Conservation (phyloP, 2,888 invertebrate species). For the Philhelius pedissequus region DNA sequence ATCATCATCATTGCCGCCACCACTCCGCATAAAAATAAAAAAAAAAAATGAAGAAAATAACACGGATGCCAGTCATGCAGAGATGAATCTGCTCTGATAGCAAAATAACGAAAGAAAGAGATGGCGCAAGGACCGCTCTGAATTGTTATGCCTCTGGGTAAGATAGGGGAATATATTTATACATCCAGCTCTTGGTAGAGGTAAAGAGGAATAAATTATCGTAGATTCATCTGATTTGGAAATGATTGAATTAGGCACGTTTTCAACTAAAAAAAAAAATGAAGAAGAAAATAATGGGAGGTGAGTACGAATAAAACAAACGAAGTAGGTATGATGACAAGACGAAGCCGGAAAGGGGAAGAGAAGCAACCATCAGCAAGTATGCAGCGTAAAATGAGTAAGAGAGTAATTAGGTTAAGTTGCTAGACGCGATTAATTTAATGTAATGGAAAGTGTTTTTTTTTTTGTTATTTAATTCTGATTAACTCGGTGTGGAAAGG, state of each 20-base stretch:
- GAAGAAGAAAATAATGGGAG: not conserved
- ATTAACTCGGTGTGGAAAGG: not conserved
- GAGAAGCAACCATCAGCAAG: slow-evolving; percentile 6
- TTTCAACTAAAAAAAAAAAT: slow-evolving; percentile 44
- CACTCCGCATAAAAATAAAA: slow-evolving; percentile 23
- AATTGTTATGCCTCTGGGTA: not conserved
- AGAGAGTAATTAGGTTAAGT: slow-evolving; percentile 64
- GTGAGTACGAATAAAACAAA: slow-evolving; percentile 16
- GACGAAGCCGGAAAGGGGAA: not conserved
- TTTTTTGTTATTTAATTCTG: slow-evolving; percentile 4
- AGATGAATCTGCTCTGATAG: slow-evolving; percentile 42
- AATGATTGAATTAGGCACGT: slow-evolving; percentile 69
- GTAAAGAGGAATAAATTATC: slow-evolving; percentile 64
- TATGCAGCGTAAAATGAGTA: slow-evolving; percentile 1
- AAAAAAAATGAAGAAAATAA: slow-evolving; percentile 14
- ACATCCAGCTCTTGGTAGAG: not conserved
- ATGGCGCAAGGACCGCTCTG: not conserved
- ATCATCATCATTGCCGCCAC: slow-evolving; percentile 22
- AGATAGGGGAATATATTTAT: not conserved
- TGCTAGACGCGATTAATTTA: slow-evolving; percentile 64
- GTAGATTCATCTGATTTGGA: slow-evolving; percentile 68
- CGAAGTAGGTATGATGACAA: not conserved
- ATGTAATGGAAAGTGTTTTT: slow-evolving; percentile 20
- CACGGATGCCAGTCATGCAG: slow-evolving; percentile 42
- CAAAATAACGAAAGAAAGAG: slow-evolving; percentile 23